phyloP scores from a whole-genome alignment of 1,140 invertebrate species.

The Neuroterus valhalla region DNA sequence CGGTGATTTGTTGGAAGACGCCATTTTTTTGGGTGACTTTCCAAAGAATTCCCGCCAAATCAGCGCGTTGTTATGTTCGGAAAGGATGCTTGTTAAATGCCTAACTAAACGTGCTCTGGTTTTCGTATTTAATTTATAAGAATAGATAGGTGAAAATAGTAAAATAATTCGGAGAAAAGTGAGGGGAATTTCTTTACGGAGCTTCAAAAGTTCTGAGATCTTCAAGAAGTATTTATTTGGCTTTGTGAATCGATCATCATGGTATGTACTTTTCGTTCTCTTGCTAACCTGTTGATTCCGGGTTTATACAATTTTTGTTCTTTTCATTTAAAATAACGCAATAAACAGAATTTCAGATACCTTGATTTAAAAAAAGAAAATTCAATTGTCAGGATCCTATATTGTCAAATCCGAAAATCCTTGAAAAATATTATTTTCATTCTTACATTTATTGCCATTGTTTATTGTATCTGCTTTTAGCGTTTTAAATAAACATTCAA shows the following conservation, averaged over 20 bases:
- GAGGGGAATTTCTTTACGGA: background rate
- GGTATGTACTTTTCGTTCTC: background rate
- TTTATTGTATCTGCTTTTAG: no score
- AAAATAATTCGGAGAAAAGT: background rate
- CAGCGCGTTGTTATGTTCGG: no score
- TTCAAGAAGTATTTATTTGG: background rate
- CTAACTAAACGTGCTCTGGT: background rate
- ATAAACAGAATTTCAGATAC: no score
- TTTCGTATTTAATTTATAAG: background rate
- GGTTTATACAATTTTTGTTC: background rate
- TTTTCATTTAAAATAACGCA: background rate
- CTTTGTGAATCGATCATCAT: background rate
- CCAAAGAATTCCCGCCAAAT: no score
- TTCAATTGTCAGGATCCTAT: no score
- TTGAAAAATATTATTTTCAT: no score
- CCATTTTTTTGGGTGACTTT: no score
- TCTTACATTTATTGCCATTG: no score
- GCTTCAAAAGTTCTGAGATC: background rate
- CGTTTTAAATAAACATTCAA: no score
- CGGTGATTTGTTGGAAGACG: no score
- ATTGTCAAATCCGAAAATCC: no score
- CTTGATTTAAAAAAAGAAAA: no score
- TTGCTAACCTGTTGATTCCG: background rate
- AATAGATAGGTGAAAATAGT: background rate
- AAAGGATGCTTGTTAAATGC: background rate